Evolutionary conservation across 2,888 invertebrate species (phyloP).

Genomic region (Lottia gigantea): DNA sequence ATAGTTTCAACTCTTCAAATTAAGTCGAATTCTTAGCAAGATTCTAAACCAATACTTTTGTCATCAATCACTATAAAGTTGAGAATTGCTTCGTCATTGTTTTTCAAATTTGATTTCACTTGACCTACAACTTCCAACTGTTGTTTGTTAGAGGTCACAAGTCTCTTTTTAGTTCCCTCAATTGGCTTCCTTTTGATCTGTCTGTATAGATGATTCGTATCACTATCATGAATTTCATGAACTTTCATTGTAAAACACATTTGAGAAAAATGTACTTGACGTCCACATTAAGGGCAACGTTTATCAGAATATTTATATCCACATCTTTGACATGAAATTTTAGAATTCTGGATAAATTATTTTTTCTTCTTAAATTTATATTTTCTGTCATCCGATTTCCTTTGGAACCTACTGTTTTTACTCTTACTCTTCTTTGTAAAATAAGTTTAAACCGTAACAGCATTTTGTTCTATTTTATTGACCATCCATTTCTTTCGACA

Average conservation of each 20-base stretch:
- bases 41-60: neutral
- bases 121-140: neutral
- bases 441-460: neutral
- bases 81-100: neutral
- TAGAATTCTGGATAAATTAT: neutral
- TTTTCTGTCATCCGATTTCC: neutral
- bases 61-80: conserved; percentile 1
- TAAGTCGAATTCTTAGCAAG: neutral
- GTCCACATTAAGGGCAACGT: neutral
- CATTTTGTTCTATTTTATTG: neutral
- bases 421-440: neutral
- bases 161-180: neutral
- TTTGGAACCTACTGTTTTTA: neutral
- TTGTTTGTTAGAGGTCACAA: neutral
- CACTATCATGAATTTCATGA: neutral
- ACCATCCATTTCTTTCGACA: neutral
- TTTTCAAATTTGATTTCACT: neutral
- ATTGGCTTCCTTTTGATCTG: neutral
- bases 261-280: neutral
- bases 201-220: neutral
- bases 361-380: neutral
- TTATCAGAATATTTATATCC: neutral
- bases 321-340: neutral
- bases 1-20: too few species aligned
- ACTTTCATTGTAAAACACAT: conserved; percentile 1